Base-by-base conservation (phyloP, 2,113 vertebrate genomes). In the Prunella fulvescens region DNA sequence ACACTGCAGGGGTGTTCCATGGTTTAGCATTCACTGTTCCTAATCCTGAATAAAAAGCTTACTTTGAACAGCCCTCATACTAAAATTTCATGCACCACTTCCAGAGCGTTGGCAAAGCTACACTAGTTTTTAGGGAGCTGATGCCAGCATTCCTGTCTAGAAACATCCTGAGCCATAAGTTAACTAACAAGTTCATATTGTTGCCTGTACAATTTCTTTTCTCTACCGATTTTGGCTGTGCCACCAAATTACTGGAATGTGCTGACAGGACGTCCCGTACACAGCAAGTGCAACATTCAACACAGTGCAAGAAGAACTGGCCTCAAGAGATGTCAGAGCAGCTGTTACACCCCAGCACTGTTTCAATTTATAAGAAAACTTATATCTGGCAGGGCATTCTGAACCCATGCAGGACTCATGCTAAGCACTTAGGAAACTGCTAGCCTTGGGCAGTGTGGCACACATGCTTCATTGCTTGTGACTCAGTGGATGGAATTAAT, bases 51-150 rank as follows among this genome's bases (percentile, higher is more conserved):
- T 87, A 80, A 96, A 89, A 93, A 93, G 72, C 67, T 88, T 67
- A 39, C 82, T 96, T 91, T 92, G 83, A 95, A 92, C 60, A 79
- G 37, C 53, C 57, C 69, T 95, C 64, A 74, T 81, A 77, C 92
- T 81, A 81, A 86, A 90, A 96, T 94, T 96, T 90, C 92, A 94
- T 92, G 95, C 95, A 96, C 71, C 56, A 81, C 90, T 96, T 96
- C 72, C 65, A 86, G 40, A 56, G 88, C 3, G 0, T 39, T 96
- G 95, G 95, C 95, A 88, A 65, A 92, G 25, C 12, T 90, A 69
- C 76, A 66, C 60, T 90, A 81, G 64, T 48, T 95, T 93, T 94
- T 58, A 83, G 53, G 53, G 26, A 94, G 78, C 23, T 3, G 16
- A 29, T 90, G 95, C 92, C 94, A 95, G 76, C 74, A 88, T 94